Base-by-base conservation (phyloP, 2,113 vertebrate genomes). In the Oncorhynchus mykiss region DNA sequence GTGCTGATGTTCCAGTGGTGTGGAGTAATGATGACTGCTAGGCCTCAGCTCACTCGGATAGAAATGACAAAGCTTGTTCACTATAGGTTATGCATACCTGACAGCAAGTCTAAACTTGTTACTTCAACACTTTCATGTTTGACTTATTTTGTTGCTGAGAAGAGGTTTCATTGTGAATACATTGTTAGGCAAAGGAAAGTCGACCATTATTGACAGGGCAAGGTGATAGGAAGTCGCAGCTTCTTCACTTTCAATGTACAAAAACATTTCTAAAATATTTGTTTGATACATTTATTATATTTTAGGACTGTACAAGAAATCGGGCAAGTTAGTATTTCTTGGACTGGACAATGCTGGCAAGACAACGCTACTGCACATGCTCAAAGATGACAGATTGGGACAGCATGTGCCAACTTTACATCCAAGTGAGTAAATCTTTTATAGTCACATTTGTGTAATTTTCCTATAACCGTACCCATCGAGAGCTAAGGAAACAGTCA, bases 291-390 rank as follows among this genome's bases (percentile, higher is more conserved):
- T 45, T 11, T 45, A 75, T 78, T 71, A 20, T 65, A 11, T 86
- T 95, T 59, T 85, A 99, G 98, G 98, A 88, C 93, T 99, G 90
- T 99, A 96, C 91, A 99, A 97, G 94, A 99, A 99, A 92, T 96
- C 97, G 0, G 98, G 98, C 78, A 99, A 99, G 90, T 93, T 99
- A 91, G 97, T 99, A 80, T 99, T 99, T 91, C 96, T 99, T 86
- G 98, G 98, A 78, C 93, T 99, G 93, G 98, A 99, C 91, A 99
- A 99, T 95, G 96, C 96, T 73, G 98, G 98, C 75, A 99, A 99
- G 92, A 99, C 98, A 0, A 99, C 98, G 2, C 90, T 99, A 89
- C 92, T 99, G 86, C 97, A 99, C 91, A 99, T 99, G 98, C 95
- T 99, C 80, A 99, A 99, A 96, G 97, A 98, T 88, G 97, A 99